A percentile compares a stretch with the other conserved stretches of the same genome.
Evolutionary conservation across 2,113 vertebrate genomes (phyloP).

Genomic region (Coregonus clupeaformis): DNA sequence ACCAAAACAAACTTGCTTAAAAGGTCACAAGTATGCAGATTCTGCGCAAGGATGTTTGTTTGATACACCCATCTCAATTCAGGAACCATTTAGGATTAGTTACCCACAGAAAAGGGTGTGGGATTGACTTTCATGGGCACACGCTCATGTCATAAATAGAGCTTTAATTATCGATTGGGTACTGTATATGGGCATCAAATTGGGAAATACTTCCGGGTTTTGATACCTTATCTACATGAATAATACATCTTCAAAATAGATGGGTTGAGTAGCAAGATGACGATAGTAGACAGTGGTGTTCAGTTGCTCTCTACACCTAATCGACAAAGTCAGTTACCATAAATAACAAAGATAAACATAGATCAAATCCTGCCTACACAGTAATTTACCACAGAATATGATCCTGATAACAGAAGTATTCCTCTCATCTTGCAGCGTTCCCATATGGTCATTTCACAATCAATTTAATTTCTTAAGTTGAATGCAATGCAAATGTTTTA

Average conservation of each 20-base stretch:
- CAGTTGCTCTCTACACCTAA: slow-evolving; percentile 4
- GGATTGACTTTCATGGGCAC: background rate
- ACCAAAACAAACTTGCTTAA: background rate
- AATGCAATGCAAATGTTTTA: background rate
- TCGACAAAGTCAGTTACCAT: background rate
- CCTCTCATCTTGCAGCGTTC: background rate
- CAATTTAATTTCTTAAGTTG: background rate
- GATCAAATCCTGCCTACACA: slow-evolving; percentile 17
- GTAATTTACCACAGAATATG: slow-evolving; percentile 28
- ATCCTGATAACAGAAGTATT: slow-evolving; percentile 12
- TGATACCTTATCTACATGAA: slow-evolving; percentile 10
- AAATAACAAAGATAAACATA: background rate
- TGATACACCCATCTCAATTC: background rate
- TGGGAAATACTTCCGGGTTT: slow-evolving; percentile 5
- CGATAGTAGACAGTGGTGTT: background rate
- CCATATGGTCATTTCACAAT: background rate
- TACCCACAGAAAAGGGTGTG: background rate
- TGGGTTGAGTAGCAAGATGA: slow-evolving; percentile 3
- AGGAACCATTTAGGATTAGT: background rate
- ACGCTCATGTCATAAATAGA: background rate
- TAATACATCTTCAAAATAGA: slow-evolving; percentile 16
- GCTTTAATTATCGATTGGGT: background rate
- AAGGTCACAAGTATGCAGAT: background rate
- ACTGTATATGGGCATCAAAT: background rate
- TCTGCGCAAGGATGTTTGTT: background rate